phyloP scores from a whole-genome alignment of 2,113 vertebrate species.

The Nipponia nippon region DNA sequence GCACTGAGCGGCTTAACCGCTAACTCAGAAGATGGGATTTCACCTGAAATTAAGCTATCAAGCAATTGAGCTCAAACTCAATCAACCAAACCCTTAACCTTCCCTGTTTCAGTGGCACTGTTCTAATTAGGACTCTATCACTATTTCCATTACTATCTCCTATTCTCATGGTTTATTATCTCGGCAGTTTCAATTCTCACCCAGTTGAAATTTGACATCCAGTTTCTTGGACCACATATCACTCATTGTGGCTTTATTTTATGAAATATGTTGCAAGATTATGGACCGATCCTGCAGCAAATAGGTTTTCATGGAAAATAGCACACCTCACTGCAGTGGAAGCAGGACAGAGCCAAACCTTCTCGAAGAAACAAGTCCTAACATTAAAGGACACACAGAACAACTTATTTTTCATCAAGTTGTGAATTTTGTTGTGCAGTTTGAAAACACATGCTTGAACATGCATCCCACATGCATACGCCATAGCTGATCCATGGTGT shows the following conservation, averaged over 20 bases:
- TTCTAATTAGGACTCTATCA: constrained; percentile 60
- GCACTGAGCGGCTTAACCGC: background rate
- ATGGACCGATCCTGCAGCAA: background rate
- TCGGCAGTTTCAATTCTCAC: constrained; percentile 38
- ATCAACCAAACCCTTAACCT: constrained; percentile 68
- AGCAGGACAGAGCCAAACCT: background rate
- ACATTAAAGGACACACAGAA: background rate
- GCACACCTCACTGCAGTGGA: background rate
- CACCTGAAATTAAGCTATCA: constrained; percentile 70
- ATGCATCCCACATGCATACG: background rate
- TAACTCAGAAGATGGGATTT: constrained; percentile 64
- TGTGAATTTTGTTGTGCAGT: background rate
- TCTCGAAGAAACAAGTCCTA: background rate
- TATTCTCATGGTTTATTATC: constrained; percentile 59
- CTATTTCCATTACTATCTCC: constrained; percentile 62
- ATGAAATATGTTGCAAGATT: background rate
- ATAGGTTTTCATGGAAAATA: background rate
- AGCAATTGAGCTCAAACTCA: constrained; percentile 68
- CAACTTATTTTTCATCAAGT: background rate
- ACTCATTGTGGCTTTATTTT: constrained; percentile 33
- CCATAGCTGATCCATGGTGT: background rate
- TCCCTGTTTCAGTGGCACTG: constrained; percentile 57
- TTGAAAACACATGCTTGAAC: background rate
- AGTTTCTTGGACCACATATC: constrained; percentile 52
- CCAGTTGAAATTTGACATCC: constrained; percentile 46